A percentile compares a stretch with the other conserved stretches of the same genome.
These are phyloP conservation scores for Leucopternis melanops DNA, from an alignment of 2,113 vertebrate species.

Conservation along the genomic window DNA sequence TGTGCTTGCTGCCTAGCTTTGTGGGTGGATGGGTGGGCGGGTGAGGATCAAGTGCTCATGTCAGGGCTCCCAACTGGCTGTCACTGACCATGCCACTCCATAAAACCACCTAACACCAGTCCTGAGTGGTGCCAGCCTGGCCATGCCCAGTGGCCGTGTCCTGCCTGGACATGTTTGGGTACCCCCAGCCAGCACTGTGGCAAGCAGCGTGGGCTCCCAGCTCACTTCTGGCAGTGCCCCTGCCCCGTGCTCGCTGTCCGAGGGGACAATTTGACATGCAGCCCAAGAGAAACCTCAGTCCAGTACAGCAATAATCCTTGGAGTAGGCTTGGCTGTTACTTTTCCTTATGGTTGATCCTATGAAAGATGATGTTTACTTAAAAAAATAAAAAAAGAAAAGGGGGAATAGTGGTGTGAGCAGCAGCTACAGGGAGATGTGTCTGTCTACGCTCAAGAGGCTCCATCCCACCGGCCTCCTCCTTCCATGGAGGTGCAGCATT, in stretches of 20 bases:
- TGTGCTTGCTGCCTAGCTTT: neutral
- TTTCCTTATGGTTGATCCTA: neutral
- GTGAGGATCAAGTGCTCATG: neutral
- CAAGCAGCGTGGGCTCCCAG: neutral
- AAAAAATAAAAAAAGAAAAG: neutral
- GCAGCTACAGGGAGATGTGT: neutral
- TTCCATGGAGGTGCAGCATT: neutral
- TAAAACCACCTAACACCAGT: neutral
- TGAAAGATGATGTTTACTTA: neutral
- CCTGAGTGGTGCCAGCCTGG: neutral
- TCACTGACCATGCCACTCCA: neutral
- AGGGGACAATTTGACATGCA: neutral
- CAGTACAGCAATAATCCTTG: neutral
- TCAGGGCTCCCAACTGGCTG: neutral
- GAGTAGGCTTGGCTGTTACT: neutral
- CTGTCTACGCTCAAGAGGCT: neutral
- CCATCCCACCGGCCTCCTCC: neutral
- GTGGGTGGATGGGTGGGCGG: neutral
- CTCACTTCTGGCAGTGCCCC: neutral
- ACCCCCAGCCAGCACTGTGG: neutral
- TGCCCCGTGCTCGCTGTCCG: neutral
- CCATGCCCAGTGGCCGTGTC: neutral
- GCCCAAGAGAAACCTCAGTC: neutral
- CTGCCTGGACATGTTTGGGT: neutral
- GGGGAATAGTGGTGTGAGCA: neutral